A percentile compares a stretch with the other conserved stretches of the same genome.
phyloP scores from a whole-genome alignment of 2,888 invertebrate species.

The Aelia acuminata region DNA sequence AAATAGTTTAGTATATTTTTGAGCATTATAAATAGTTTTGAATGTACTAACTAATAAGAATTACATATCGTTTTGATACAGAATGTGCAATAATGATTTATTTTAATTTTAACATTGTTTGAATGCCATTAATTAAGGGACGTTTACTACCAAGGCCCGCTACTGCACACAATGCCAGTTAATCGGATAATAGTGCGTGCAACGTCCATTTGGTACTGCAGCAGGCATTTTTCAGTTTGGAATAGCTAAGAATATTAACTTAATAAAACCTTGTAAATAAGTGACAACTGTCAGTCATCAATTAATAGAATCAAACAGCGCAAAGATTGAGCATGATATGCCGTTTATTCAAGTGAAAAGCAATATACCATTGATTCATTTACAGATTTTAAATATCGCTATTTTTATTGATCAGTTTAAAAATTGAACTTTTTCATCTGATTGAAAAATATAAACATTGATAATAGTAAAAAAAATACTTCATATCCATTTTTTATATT shows the following conservation, averaged over 20 bases:
- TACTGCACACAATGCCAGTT: conserved; percentile 39
- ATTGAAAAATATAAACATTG: neutral
- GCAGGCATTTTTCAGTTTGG: neutral
- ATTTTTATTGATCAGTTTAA: neutral
- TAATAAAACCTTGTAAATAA: neutral
- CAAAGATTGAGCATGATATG: conserved; percentile 37
- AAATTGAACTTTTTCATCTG: neutral
- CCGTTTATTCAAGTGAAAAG: conserved; percentile 25
- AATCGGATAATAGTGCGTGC: conserved; percentile 46
- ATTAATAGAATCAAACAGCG: conserved; percentile 23
- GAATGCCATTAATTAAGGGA: neutral
- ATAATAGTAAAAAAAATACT: neutral
- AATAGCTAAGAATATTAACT: neutral
- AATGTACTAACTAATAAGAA: neutral
- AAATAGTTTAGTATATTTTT: neutral
- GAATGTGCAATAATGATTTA: neutral
- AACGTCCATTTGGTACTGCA: neutral
- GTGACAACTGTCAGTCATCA: neutral
- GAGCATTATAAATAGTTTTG: no score
- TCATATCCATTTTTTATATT: neutral
- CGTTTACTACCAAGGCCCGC: neutral
- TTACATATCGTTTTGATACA: neutral
- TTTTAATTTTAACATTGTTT: neutral
- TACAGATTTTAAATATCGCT: neutral
- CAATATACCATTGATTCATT: neutral